Percentiles rank a stretch among this genome's conserved stretches.
These are phyloP conservation scores for Bothrops jararaca DNA, from an alignment of 2,113 vertebrate genomes.

Conservation along the genomic window DNA sequence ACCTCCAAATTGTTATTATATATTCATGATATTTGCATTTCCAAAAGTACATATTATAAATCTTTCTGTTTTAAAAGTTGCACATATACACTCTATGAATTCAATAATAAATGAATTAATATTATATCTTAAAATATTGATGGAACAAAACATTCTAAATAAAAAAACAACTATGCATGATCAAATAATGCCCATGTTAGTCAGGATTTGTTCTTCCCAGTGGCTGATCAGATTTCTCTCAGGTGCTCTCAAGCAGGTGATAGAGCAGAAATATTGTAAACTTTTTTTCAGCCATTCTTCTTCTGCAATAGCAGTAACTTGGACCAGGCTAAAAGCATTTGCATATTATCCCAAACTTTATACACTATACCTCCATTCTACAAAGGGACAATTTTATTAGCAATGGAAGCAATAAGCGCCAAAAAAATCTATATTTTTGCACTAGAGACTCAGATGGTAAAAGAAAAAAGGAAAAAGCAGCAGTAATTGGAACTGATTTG, in stretches of 20 bases:
- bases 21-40: neutral
- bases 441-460: neutral
- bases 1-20: neutral
- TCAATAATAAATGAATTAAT: neutral
- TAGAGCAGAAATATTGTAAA: neutral
- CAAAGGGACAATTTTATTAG: neutral
- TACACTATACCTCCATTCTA: neutral
- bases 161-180: neutral
- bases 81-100: neutral
- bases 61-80: neutral
- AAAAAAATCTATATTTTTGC: neutral
- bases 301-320: neutral
- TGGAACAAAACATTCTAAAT: neutral
- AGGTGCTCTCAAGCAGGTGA: neutral
- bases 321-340: neutral
- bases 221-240: neutral
- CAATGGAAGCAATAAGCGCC: neutral
- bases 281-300: neutral
- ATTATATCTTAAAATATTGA: neutral
- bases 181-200: neutral
- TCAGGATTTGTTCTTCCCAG: neutral
- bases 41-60: neutral
- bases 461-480: neutral
- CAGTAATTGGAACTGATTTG: neutral
- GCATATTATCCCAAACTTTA: neutral